Percentiles rank a stretch among this genome's conserved stretches.
Conservation (phyloP, 2,888 invertebrate genomes). For the Atrina japonica region DNA sequence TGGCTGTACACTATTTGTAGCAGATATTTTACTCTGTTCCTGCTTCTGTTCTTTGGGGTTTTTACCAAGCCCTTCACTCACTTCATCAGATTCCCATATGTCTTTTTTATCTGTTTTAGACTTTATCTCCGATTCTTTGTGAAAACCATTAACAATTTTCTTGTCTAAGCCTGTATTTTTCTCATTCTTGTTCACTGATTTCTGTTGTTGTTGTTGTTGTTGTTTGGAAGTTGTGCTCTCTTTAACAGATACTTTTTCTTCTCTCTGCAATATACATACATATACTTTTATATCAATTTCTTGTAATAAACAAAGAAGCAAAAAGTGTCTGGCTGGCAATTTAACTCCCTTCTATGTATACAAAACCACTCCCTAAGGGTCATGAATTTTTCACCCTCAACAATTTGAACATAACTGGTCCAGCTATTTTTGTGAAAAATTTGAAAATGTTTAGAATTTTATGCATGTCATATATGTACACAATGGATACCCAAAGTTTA, state of each 20-base stretch:
- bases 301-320: neutral
- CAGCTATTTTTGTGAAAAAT: no score
- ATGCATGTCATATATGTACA: no score
- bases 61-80: slow-evolving; percentile 3
- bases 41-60: neutral
- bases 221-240: neutral
- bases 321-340: no score
- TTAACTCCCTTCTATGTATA: no score
- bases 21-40: no score
- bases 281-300: neutral
- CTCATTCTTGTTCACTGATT: no score
- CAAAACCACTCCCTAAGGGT: no score
- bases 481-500: no score
- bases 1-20: neutral
- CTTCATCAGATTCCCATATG: slow-evolving; percentile 48
- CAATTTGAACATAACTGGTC: no score
- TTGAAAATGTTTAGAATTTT: no score
- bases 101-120: slow-evolving; percentile 36
- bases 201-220: neutral
- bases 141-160: slow-evolving; percentile 24
- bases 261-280: neutral
- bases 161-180: neutral
- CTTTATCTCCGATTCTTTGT: slow-evolving; percentile 12
- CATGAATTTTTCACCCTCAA: no score
- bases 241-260: slow-evolving; percentile 7